Evolutionary conservation across 1,140 invertebrate species (phyloP).

Genomic region (Octopus sinensis): DNA sequence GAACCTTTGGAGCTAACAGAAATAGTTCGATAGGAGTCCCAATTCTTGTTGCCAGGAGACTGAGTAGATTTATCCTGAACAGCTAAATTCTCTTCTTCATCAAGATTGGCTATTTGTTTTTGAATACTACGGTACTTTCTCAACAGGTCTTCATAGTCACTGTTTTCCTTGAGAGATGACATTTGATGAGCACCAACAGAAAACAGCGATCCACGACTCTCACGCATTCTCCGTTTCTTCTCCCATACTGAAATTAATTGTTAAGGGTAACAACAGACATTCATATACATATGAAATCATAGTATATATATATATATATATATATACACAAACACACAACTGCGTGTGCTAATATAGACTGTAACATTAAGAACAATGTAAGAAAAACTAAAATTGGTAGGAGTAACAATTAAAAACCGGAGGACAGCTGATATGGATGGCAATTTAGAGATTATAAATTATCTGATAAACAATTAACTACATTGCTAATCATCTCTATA

Average conservation of each 20-base stretch:
- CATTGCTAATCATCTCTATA: too few species aligned
- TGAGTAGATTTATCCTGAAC: not conserved
- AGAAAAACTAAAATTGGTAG: too few species aligned
- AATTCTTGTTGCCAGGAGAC: not conserved
- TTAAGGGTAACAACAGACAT: too few species aligned
- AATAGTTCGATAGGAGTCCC: not conserved
- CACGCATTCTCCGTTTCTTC: not conserved
- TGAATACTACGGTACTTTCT: slow-evolving; percentile 8
- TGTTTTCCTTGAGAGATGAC: not conserved
- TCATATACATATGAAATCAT: too few species aligned
- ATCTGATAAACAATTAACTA: too few species aligned
- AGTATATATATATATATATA: too few species aligned
- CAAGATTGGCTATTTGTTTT: not conserved
- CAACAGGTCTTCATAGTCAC: slow-evolving; percentile 3
- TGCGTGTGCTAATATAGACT: too few species aligned
- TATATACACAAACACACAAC: too few species aligned
- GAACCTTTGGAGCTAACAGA: not conserved
- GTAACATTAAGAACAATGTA: too few species aligned
- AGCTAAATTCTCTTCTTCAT: slow-evolving; percentile 1
- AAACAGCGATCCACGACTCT: not conserved
- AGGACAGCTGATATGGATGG: too few species aligned
- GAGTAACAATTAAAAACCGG: too few species aligned
- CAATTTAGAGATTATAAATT: too few species aligned
- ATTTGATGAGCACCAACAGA: not conserved
- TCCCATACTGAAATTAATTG: not conserved